Evolutionary conservation across 2,888 invertebrate species (phyloP).

Genomic region (Acholoe squamosa): DNA sequence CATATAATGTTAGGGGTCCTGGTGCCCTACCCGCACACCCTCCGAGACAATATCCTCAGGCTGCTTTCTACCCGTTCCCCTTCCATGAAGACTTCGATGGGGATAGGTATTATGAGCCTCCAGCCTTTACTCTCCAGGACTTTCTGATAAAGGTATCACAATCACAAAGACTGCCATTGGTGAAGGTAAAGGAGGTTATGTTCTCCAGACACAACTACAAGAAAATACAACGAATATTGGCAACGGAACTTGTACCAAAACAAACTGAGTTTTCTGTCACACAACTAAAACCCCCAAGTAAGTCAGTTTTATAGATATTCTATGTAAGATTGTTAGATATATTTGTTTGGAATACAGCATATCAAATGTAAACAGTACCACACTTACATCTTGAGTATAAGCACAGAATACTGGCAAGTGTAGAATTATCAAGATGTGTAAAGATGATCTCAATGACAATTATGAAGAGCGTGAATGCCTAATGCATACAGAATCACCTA

Average conservation of each 20-base stretch:
- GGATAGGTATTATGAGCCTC: conserved; percentile 66
- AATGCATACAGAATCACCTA: too few species aligned
- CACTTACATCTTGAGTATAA: too few species aligned
- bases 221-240: conserved; percentile 78
- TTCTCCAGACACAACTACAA: conserved; percentile 79
- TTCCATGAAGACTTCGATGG: not conserved
- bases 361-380: too few species aligned
- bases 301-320: not conserved
- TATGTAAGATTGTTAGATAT: too few species aligned
- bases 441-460: too few species aligned
- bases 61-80: conserved; percentile 71
- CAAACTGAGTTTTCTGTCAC: conserved; percentile 33
- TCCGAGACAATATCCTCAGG: conserved; percentile 72
- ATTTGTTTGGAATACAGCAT: too few species aligned
- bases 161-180: conserved; percentile 73
- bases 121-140: conserved; percentile 79
- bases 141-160: conserved; percentile 77
- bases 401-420: too few species aligned
- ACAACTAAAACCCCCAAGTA: conserved; percentile 61
- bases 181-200: conserved; percentile 74
- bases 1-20: conserved; percentile 78
- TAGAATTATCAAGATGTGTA: too few species aligned
- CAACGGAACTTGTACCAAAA: conserved; percentile 69
- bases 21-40: conserved; percentile 76
- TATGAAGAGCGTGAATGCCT: too few species aligned